Evolutionary conservation across 64 coral and sea anemone genomes (phyloP), one percentile per base, ranked within the genome.

Genomic region (Stichodactyla helianthus): DNA sequence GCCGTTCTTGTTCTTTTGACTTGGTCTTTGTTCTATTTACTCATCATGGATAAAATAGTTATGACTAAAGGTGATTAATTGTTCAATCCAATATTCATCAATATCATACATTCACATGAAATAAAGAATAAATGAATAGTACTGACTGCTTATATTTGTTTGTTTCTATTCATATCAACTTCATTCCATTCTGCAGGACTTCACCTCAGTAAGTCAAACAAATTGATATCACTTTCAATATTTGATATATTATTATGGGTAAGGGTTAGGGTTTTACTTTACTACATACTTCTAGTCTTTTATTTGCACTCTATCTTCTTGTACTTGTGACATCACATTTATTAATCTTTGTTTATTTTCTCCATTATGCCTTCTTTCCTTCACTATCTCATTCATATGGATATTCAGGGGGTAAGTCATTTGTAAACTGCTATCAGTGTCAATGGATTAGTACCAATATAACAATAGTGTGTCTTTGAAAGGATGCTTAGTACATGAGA

Each of bases 181-280:
- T 79, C 86, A 79, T 35, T 59, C 2, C 6, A 79, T 54, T 10
- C 26, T 26, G 56, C 87, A 95, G 93, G 90, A 95, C 23, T 95
- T 95, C 50, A 86, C 90, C 51, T 86, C 87, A 71, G 93, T 95
- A 95, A 86, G 93, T 92, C 0, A 74, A 74, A 2, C 68, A 27
- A n/a, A 23, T 26, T 74, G 4, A 27, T 74, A 20, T 2, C 56
- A 12, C 56, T 5, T 6, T 65, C 4, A 65, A 65, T 62, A 62
- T 17, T 14, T 62, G 8, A 61, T 61, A 62, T 5, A 20, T 15
- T 5, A 20, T 15, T 3, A 44, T 44, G 35, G 35, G 35, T 44
- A 44, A 44, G 35, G 35, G 35, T 44, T 44, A 44, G 35, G 35
- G 35, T 44, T 44, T 44, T 44, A 31, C 28, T 31, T 31, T 31